A percentile compares a stretch with the other conserved stretches of the same genome.
phyloP scores from a whole-genome alignment of 2,797 vertebrate genomes.

The Luscinia luscinia region DNA sequence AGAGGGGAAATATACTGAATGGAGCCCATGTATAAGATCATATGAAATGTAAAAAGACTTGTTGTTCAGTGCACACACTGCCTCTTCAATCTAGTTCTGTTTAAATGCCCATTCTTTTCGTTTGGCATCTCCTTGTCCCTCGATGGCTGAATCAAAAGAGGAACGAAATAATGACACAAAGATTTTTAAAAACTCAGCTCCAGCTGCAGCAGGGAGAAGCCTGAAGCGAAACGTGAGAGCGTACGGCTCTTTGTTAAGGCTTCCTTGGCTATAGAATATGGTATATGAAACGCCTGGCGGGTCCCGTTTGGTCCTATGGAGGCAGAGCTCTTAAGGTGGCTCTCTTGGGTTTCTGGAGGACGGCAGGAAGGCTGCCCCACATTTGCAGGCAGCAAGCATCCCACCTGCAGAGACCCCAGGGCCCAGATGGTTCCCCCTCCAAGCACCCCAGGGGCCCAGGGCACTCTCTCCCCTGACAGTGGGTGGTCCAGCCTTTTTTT shows the following conservation, averaged over 20 bases:
- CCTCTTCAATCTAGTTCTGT: constrained; percentile 74
- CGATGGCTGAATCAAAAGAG: constrained; percentile 72
- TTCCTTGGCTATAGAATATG: constrained; percentile 77
- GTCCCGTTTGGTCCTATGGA: constrained; percentile 69
- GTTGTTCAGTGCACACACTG: constrained; percentile 70
- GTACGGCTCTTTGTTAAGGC: constrained; percentile 74
- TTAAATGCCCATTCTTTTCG: constrained; percentile 75
- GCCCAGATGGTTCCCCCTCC: neutral
- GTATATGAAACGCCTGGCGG: constrained; percentile 70
- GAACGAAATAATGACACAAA: constrained; percentile 74
- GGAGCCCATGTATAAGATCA: constrained; percentile 75
- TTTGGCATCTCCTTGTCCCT: constrained; percentile 74
- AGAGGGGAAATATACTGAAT: constrained; percentile 74
- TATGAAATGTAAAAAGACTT: constrained; percentile 76
- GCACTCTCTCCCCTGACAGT: neutral
- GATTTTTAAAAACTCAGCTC: constrained; percentile 72
- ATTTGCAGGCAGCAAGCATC: constrained; percentile 32
- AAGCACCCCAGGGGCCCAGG: neutral
- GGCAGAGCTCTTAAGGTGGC: constrained; percentile 74
- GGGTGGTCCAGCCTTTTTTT: constrained; percentile 51
- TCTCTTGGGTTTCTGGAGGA: constrained; percentile 43
- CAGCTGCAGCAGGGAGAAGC: constrained; percentile 75
- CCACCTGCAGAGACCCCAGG: constrained; percentile 35
- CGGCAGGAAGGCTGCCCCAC: neutral
- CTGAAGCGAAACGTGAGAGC: constrained; percentile 70